Evolutionary conservation across 2,113 vertebrate genomes (phyloP).

Genomic region (Mionectes macconnelli): DNA sequence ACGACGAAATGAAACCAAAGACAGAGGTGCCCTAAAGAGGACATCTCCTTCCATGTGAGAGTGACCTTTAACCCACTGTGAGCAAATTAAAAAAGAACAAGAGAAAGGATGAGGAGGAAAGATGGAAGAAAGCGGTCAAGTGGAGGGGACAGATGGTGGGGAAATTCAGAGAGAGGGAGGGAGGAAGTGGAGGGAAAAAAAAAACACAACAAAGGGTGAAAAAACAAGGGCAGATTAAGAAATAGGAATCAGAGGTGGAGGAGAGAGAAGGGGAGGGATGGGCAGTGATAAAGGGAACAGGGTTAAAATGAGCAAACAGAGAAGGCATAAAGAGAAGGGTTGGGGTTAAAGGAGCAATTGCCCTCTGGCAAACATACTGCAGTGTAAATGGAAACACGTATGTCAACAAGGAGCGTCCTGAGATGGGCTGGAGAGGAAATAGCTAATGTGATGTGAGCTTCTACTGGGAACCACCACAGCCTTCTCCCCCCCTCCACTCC

Average conservation of each 20-base stretch:
- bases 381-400: conserved; percentile 59
- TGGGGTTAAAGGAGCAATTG: conserved; percentile 55
- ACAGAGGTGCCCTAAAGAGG: neutral
- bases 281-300: conserved; percentile 21
- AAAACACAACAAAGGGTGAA: neutral
- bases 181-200: neutral
- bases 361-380: conserved; percentile 60
- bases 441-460: neutral
- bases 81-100: neutral
- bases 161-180: neutral
- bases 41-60: neutral
- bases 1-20: neutral
- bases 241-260: neutral
- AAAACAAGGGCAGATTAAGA: neutral
- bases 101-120: neutral
- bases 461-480: neutral
- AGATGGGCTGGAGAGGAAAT: conserved; percentile 36
- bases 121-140: neutral
- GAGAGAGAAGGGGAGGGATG: neutral
- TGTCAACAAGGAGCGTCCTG: conserved; percentile 48
- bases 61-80: neutral
- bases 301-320: conserved; percentile 61
- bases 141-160: neutral
- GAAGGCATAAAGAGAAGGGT: conserved; percentile 22
- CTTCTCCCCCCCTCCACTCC: neutral